Evolutionary conservation across 2,797 vertebrate genomes (phyloP), one percentile per base, ranked within the genome.

Genomic region (Euthynnus affinis): DNA sequence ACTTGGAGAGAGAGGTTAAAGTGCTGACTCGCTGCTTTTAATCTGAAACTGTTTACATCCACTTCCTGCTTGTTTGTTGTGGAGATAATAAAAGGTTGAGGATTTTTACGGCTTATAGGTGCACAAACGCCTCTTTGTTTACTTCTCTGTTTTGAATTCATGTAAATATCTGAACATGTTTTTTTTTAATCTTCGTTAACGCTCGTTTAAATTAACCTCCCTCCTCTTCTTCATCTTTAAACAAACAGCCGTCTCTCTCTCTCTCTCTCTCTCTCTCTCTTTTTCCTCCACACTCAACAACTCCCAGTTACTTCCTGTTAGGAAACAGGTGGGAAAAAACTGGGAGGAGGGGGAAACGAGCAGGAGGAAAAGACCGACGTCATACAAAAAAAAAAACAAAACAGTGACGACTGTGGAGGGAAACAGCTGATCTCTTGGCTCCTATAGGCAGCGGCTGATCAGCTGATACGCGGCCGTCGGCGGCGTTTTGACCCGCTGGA

Each of bases 311-410:
- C 82, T 78, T 88, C 87, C 87, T 84, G 82, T 76, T 80, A 73
- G 82, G 80, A 84, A 84, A 64, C 78, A 81, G 81, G 84, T 81
- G 77, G 56, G 80, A 71, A 72, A 71, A 72, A 37, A 37, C 63
- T 14, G 72, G 51, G 55, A 65, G 71, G 59, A 27, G 46, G 58
- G 5, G 34, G 34, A 10, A 82, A n/a, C 9, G 34, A 71, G 70
- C 55, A n/a, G 17, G 69, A 64, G 78, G 56, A 77, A 67, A 29
- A 81, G 23, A 48, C 65, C 22, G 57, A 44, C 48, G 20, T 58
- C 27, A 22, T 44, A 46, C 14, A 17, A 29, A 5, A 3, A 5
- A 5, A 51, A 51, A 17, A 29, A 5, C 27, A 5, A 5, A 51
- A 51, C 66, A 1, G 51, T 18, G 46, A 20, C 8, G 22, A 23